Base-by-base conservation (phyloP, 2,888 invertebrate species). In the Dryococelus australis region DNA sequence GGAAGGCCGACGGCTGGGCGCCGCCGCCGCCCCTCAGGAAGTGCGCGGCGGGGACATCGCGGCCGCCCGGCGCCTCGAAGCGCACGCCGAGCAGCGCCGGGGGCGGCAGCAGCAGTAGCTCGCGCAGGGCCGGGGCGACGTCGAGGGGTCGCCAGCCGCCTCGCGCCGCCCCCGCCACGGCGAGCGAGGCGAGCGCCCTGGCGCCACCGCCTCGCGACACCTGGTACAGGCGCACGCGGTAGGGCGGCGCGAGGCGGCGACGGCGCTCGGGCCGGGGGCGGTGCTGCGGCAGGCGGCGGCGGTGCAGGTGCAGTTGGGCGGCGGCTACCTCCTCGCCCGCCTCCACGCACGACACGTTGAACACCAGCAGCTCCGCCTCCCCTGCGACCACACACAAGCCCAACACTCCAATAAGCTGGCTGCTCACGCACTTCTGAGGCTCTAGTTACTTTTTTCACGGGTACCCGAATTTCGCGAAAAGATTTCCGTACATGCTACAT, bases 301-400 rank as follows among this genome's bases (percentile, higher is more conserved):
- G 88, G 90, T 91, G 92, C 24, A 92, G 90, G 89, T 92, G 93
- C 51, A 92, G 90, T 88, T 92, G 92, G 35, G 91, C 92, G 86
- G 91, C 90, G 85, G 92, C 89, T 35, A 92, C 90, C 84, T 90
- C 90, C 89, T 92, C 92, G 0, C 91, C 89, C 8, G 90, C 89
- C 79, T 89, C 89, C 28, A 92, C 89, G 10, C 92, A 91, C 26
- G 91, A 91, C 89, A 92, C 89, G 89, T 93, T 92, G 90, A 92
- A 93, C n/a, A 92, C 89, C 88, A 92, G 91, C 90, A 92, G 91
- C 27, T 91, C 90, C 35, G 87, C 65, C 65, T 65, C 65, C 65
- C 10, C 65, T 65, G 65, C 65, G 24, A 65, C n/a, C n/a, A n/a
- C n/a, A n/a, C n/a, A n/a, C n/a, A n/a, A n/a, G n/a, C n/a, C n/a